These are phyloP conservation scores for Pogonocherus hispidulus DNA, from an alignment of 2,888 invertebrate species.

Conservation along the genomic window DNA sequence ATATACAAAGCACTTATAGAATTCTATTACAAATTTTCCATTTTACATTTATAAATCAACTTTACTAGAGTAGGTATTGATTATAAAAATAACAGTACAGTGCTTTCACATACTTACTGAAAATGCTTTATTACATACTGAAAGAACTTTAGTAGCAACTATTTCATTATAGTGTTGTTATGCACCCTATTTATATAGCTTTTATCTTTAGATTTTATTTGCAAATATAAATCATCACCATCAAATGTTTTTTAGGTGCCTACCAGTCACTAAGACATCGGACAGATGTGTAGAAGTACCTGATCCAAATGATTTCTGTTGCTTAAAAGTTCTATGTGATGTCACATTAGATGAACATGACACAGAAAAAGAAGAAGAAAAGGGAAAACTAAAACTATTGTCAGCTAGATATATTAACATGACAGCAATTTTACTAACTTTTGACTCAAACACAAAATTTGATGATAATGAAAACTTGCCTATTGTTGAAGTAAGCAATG, in stretches of 20 bases:
- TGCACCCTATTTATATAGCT: too few relatives aligned
- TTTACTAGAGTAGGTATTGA: too few relatives aligned
- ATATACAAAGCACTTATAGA: too few relatives aligned
- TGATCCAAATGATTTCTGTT: conserved; percentile 87
- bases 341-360: conserved; percentile 86
- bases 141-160: too few relatives aligned
- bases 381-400: conserved; percentile 57
- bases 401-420: conserved; percentile 65
- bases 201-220: too few relatives aligned
- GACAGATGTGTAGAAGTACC: conserved; percentile 87
- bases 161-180: too few relatives aligned
- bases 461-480: conserved; percentile 61
- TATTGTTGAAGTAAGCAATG: conserved; percentile 67
- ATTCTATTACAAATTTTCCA: too few relatives aligned
- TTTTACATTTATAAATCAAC: too few relatives aligned
- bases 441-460: conserved; percentile 63
- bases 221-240: too few relatives aligned
- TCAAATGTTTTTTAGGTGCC: conserved; percentile 70
- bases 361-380: conserved; percentile 64
- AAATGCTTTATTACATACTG: too few relatives aligned
- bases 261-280: conserved; percentile 71
- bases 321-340: conserved; percentile 88
- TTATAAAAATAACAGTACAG: too few relatives aligned
- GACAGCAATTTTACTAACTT: conserved; percentile 66
- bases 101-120: too few relatives aligned